A percentile compares a stretch with the other conserved stretches of the same genome.
Evolutionary conservation across 2,113 vertebrate genomes (phyloP).

Genomic region (Progne subis): DNA sequence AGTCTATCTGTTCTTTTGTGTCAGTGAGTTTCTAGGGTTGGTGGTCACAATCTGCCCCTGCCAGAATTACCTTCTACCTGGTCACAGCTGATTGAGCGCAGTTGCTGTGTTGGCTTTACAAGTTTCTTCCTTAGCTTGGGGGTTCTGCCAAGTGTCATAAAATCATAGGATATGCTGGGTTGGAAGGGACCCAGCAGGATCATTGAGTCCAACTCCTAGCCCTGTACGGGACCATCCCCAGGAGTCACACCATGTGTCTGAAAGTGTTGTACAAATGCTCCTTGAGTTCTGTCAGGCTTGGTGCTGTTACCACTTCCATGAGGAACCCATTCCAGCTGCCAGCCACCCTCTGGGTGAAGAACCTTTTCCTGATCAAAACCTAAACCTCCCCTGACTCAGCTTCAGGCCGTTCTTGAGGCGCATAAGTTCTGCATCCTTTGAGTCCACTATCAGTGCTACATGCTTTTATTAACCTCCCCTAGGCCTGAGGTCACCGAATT

Average conservation of each 20-base stretch:
- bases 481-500: background rate
- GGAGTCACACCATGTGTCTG: background rate
- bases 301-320: background rate
- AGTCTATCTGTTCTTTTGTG: background rate
- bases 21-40: background rate
- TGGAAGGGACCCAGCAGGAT: background rate
- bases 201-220: background rate
- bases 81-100: background rate
- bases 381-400: background rate
- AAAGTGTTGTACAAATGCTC: background rate
- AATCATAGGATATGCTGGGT: background rate
- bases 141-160: background rate
- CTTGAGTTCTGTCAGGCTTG: background rate
- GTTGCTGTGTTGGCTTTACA: background rate
- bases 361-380: background rate
- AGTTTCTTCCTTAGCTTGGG: background rate
- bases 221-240: background rate
- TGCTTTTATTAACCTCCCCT: background rate
- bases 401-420: background rate
- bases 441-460: background rate
- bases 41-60: background rate
- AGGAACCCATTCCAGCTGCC: background rate
- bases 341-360: background rate
- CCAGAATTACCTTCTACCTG: background rate
- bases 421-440: background rate